Percentiles rank a stretch among this genome's conserved stretches.
Conservation (phyloP, 2,888 invertebrate genomes). For the Aphrophora alni region DNA sequence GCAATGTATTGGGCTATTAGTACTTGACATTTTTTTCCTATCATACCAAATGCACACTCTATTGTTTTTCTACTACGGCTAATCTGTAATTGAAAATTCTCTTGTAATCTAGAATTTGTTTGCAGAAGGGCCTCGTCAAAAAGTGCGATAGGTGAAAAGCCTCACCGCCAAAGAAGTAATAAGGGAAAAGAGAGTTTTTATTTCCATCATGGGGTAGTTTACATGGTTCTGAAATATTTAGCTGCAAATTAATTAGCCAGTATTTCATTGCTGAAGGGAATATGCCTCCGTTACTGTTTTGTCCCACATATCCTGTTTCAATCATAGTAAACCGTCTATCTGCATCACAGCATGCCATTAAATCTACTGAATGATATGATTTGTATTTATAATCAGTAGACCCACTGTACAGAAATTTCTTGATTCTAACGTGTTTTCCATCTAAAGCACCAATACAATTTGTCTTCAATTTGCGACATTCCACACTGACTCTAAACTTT, state of each 20-base stretch:
- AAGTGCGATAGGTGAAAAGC: conserved; percentile 49
- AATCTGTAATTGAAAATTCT: conserved; percentile 48
- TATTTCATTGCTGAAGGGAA: conserved; percentile 41
- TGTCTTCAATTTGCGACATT: conserved; percentile 48
- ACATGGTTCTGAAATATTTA: conserved; percentile 35
- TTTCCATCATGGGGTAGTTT: conserved; percentile 36
- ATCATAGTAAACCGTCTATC: conserved; percentile 53
- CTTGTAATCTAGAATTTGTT: conserved; percentile 46
- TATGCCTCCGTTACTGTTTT: conserved; percentile 54
- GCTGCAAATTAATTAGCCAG: conserved; percentile 21
- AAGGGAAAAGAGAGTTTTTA: conserved; percentile 7
- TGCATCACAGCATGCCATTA: conserved; percentile 52
- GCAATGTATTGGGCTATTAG: conserved; percentile 44
- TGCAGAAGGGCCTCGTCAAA: conserved; percentile 51
- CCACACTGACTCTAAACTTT: conserved; percentile 50
- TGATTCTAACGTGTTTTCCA: conserved; percentile 50
- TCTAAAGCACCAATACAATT: background rate
- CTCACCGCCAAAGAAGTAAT: conserved; percentile 44
- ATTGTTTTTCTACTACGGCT: conserved; percentile 42
- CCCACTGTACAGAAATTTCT: conserved; percentile 50
- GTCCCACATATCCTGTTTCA: conserved; percentile 52
- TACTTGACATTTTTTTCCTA: conserved; percentile 45
- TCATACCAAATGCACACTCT: conserved; percentile 48
- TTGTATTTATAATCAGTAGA: conserved; percentile 52
- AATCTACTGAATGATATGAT: conserved; percentile 50